phyloP scores from a whole-genome alignment of 2,888 invertebrate genomes.

The Temnothorax rugatulus region DNA sequence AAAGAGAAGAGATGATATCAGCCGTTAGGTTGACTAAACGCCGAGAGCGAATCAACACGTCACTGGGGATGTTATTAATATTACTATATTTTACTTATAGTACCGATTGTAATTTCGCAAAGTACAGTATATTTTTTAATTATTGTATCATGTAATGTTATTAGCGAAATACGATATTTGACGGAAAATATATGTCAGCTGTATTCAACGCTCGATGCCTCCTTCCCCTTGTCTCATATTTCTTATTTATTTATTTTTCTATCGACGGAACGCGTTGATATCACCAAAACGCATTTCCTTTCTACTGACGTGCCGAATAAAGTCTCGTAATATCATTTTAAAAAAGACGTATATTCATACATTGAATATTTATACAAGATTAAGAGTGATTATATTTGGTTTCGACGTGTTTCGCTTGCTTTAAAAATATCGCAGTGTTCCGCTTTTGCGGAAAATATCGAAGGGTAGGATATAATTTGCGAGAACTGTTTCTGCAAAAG shows the following conservation, averaged over 20 bases:
- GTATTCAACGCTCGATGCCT: conserved; percentile 23
- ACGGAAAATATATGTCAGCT: conserved; percentile 81
- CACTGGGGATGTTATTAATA: conserved; percentile 71
- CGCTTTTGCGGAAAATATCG: neutral
- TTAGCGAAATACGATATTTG: conserved; percentile 82
- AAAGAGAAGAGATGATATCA: conserved; percentile 35
- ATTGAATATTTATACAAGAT: neutral
- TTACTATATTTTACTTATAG: conserved; percentile 79
- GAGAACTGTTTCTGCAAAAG: conserved; percentile 18
- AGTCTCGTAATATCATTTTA: neutral
- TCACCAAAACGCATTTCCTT: neutral
- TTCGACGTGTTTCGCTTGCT: neutral
- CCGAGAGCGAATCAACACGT: conserved; percentile 52
- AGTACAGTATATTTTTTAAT: conserved; percentile 85
- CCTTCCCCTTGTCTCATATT: neutral
- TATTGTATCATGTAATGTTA: conserved; percentile 83
- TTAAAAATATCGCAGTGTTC: neutral
- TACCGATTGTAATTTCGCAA: conserved; percentile 83
- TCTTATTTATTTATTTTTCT: neutral
- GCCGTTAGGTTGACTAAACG: conserved; percentile 41
- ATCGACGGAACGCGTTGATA: neutral
- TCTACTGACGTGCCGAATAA: neutral
- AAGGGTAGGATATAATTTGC: neutral
- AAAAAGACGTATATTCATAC: neutral
- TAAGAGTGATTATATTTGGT: neutral